These are phyloP conservation scores for Heptranchias perlo DNA, from an alignment of 2,113 vertebrate genomes.

Conservation along the genomic window DNA sequence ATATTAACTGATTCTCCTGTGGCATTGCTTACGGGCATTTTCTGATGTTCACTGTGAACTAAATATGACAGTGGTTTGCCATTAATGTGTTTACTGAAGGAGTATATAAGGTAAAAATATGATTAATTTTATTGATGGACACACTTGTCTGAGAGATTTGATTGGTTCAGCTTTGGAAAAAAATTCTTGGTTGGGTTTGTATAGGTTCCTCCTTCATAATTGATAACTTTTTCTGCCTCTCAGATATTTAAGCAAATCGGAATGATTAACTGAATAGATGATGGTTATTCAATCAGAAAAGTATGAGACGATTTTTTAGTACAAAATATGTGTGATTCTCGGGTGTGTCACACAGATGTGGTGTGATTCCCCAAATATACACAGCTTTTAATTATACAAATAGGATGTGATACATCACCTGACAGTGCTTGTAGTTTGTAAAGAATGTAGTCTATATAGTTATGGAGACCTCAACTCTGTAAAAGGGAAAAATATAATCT, in stretches of 20 bases:
- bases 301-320: not conserved
- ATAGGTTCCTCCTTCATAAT: not conserved
- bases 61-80: not conserved
- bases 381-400: not conserved
- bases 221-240: not conserved
- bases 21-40: not conserved
- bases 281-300: not conserved
- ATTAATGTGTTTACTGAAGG: not conserved
- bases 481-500: not conserved
- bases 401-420: not conserved
- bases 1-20: slow-evolving; percentile 11
- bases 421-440: not conserved
- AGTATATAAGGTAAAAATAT: not conserved
- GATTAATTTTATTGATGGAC: not conserved
- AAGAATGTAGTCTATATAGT: not conserved
- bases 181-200: not conserved
- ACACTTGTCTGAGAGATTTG: not conserved
- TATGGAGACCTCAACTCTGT: not conserved
- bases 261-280: not conserved
- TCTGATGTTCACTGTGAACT: not conserved
- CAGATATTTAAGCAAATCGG: not conserved
- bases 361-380: not conserved
- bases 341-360: not conserved
- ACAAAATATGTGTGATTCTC: not conserved
- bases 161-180: not conserved